These are phyloP conservation scores for Cheirogaleus medius DNA, from an alignment of 2,113 vertebrate genomes.

Conservation along the genomic window DNA sequence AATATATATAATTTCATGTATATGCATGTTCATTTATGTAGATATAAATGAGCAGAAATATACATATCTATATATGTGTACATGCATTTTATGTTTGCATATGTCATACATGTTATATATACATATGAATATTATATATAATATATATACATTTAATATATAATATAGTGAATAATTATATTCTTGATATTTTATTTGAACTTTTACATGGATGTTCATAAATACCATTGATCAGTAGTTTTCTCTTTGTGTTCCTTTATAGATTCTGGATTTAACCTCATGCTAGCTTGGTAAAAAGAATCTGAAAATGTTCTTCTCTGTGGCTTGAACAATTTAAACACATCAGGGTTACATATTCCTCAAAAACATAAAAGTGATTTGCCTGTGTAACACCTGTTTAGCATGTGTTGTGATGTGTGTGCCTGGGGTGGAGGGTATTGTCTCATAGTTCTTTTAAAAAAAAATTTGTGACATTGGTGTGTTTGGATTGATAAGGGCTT, in stretches of 20 bases:
- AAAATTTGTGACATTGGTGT: neutral
- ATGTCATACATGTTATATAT: too few relatives aligned
- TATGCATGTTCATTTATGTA: neutral
- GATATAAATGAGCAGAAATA: neutral
- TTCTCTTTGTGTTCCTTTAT: neutral
- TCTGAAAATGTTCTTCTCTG: neutral
- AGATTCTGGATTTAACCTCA: neutral
- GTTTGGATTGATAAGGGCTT: neutral
- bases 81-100: neutral
- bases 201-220: neutral
- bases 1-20: neutral
- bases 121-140: neutral
- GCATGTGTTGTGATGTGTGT: neutral
- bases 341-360: neutral
- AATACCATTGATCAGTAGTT: neutral
- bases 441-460: too few relatives aligned
- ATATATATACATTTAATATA: neutral
- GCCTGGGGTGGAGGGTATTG: rapidly evolving
- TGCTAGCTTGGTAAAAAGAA: neutral
- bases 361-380: neutral
- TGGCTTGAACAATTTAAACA: neutral
- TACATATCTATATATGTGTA: neutral
- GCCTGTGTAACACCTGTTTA: neutral
- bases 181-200: neutral
- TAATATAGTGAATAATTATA: neutral